Evolutionary conservation across 2,113 vertebrate genomes (phyloP).

Genomic region (Phasianus colchicus): DNA sequence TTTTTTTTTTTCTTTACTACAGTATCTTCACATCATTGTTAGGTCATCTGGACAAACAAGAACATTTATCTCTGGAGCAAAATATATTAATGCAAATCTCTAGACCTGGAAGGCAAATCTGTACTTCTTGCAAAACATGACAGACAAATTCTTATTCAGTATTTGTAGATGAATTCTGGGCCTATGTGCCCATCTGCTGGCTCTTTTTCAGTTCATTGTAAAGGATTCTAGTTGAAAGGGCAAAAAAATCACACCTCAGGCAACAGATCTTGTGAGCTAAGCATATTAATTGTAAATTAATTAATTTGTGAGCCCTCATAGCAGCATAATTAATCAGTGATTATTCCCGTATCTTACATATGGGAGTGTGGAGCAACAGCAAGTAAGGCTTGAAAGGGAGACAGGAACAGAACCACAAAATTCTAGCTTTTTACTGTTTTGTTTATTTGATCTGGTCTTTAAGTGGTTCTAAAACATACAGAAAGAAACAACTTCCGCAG

Average conservation of each 20-base stretch:
- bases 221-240: background rate
- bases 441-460: background rate
- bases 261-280: background rate
- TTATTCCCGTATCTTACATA: background rate
- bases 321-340: fast-evolving
- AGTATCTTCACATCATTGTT: background rate
- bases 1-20: background rate
- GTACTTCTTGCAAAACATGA: background rate
- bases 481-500: background rate
- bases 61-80: background rate
- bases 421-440: background rate
- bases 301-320: background rate
- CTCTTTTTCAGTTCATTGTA: background rate
- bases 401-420: background rate
- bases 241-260: background rate
- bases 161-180: background rate
- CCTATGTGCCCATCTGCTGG: background rate
- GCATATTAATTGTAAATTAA: background rate
- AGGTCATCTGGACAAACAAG: background rate
- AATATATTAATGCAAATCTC: background rate
- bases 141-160: background rate
- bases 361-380: background rate
- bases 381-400: background rate
- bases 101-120: background rate
- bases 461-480: background rate